phyloP scores from a whole-genome alignment of 2,113 vertebrate genomes.

The Psilopogon haemacephalus region DNA sequence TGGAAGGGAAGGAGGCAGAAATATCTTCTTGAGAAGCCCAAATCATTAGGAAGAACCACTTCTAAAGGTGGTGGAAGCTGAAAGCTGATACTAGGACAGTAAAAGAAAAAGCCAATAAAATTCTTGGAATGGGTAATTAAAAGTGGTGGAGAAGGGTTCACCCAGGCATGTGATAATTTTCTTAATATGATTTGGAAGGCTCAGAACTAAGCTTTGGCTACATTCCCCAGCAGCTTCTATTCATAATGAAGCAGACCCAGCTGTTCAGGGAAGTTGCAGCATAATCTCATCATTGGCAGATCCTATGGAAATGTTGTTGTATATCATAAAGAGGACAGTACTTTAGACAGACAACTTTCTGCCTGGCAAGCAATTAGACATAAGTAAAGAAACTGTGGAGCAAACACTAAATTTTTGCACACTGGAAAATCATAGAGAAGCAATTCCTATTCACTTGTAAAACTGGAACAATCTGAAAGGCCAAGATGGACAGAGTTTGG shows the following conservation, averaged over 20 bases:
- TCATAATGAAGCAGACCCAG: conserved; percentile 14
- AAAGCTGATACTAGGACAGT: not conserved
- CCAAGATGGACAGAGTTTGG: not conserved
- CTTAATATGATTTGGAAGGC: conserved; percentile 37
- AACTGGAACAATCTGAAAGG: not conserved
- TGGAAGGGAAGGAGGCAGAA: not conserved
- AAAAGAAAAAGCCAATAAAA: not conserved
- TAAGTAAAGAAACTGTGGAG: not conserved
- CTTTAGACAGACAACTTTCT: not conserved
- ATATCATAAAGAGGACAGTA: not conserved
- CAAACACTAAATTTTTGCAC: not conserved
- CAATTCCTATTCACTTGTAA: not conserved
- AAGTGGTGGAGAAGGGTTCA: not conserved
- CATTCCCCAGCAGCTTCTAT: not conserved
- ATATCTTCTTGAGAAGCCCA: not conserved
- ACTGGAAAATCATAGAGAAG: not conserved
- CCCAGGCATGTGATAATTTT: not conserved
- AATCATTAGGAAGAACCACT: not conserved
- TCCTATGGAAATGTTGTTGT: not conserved
- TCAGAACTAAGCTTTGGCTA: conserved; percentile 41
- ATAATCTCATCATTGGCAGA: conserved; percentile 41
- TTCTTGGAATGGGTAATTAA: not conserved
- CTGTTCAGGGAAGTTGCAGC: conserved; percentile 36
- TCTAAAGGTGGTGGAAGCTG: not conserved
- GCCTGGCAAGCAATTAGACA: not conserved